Evolutionary conservation across 2,113 vertebrate genomes (phyloP).

Genomic region (Myiagra hebetior): DNA sequence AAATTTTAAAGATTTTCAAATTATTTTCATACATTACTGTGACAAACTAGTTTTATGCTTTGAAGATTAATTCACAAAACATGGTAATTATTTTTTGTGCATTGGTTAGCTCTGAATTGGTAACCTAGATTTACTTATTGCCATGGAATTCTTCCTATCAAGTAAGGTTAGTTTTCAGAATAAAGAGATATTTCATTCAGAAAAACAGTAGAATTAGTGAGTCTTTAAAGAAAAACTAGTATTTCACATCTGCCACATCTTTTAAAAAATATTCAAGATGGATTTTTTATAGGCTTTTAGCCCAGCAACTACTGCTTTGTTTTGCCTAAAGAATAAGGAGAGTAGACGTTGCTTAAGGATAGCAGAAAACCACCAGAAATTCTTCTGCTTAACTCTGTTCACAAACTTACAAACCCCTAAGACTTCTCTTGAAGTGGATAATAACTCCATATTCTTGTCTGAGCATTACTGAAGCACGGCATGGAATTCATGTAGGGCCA

Average conservation of each 20-base stretch:
- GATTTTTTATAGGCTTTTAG: neutral
- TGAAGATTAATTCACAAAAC: neutral
- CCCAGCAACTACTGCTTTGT: neutral
- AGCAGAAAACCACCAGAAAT: neutral
- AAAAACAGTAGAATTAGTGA: neutral
- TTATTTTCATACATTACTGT: neutral
- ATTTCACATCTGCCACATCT: neutral
- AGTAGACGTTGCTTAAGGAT: neutral
- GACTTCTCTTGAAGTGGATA: neutral
- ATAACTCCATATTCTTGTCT: neutral
- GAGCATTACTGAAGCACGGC: neutral
- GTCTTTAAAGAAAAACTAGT: neutral
- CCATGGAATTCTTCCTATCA: neutral
- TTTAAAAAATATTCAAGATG: neutral
- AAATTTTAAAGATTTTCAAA: neutral
- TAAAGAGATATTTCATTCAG: neutral
- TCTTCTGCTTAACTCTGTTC: neutral
- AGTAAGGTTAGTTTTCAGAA: neutral
- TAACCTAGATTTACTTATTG: neutral
- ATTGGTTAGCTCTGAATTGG: neutral
- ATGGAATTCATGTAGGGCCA: neutral
- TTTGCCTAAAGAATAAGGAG: neutral
- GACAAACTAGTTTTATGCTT: neutral
- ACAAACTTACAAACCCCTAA: neutral
- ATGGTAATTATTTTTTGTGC: neutral